Evolutionary conservation across 2,797 vertebrate genomes (phyloP).

Genomic region (Pseudomugil tenellus): DNA sequence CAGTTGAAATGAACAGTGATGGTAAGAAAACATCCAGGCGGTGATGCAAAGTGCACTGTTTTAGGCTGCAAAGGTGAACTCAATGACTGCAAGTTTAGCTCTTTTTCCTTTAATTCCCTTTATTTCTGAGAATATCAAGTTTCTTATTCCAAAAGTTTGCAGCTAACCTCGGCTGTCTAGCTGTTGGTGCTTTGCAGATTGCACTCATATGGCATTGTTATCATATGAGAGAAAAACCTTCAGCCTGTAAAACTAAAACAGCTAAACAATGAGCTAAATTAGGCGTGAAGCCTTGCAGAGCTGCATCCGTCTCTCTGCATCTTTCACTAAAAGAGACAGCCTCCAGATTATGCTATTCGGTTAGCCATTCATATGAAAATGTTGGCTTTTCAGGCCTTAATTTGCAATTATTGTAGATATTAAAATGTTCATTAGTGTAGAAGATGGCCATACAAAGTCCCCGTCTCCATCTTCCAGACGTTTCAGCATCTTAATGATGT

Average conservation of each 20-base stretch:
- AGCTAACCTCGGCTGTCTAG: neutral
- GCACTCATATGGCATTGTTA: neutral
- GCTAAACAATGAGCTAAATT: neutral
- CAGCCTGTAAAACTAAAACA: neutral
- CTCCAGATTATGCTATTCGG: conserved; percentile 7
- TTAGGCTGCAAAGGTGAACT: neutral
- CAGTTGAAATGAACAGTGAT: neutral
- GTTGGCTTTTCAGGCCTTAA: neutral
- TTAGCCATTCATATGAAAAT: neutral
- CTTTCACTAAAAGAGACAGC: neutral
- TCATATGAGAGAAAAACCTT: neutral
- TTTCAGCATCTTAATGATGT: conserved; percentile 35
- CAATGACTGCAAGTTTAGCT: neutral
- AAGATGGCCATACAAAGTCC: conserved; percentile 2
- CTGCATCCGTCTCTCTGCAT: neutral
- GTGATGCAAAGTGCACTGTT: neutral
- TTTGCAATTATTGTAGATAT: neutral
- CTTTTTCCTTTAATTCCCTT: neutral
- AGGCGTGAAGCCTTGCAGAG: neutral
- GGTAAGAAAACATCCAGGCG: neutral
- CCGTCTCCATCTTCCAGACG: conserved; percentile 12
- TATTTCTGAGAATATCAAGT: neutral
- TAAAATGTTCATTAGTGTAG: neutral
- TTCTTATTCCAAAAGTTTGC: neutral
- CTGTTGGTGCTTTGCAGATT: neutral